These are phyloP conservation scores for Rhabdornis inornatus DNA, from an alignment of 2,113 vertebrate genomes.

Conservation along the genomic window DNA sequence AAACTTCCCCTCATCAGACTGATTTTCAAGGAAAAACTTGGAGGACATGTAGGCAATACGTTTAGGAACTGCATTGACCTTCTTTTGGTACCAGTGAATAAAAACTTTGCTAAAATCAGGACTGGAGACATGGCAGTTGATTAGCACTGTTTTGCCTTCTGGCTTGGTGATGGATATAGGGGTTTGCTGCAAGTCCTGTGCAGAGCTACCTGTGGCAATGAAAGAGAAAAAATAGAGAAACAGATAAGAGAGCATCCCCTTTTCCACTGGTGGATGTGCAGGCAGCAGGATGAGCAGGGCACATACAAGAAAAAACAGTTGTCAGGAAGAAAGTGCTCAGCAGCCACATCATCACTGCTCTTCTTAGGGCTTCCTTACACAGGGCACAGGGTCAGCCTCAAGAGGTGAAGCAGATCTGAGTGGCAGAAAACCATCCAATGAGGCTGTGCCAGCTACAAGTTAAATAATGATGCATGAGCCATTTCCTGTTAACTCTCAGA, in stretches of 20 bases:
- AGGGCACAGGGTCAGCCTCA: not conserved
- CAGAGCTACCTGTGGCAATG: not conserved
- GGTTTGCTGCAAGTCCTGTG: not conserved
- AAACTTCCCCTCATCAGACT: not conserved
- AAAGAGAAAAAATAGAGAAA: not conserved
- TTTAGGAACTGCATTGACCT: not conserved
- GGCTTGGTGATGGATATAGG: not conserved
- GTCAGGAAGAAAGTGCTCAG: not conserved
- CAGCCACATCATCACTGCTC: not conserved
- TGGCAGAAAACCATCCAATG: not conserved
- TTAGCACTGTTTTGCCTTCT: not conserved
- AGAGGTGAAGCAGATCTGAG: not conserved
- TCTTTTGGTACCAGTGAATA: conserved; percentile 40
- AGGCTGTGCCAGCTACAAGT: not conserved
- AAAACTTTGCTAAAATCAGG: accelerated
- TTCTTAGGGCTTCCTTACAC: not conserved
- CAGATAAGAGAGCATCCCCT: not conserved
- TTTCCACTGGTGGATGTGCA: not conserved
- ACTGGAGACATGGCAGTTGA: not conserved
- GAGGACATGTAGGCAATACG: conserved; percentile 25
- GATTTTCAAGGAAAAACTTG: not conserved
- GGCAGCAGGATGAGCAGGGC: not conserved
- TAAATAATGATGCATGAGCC: not conserved
- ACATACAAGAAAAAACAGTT: not conserved
- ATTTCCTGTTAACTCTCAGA: not conserved